Percentiles rank a stretch among this genome's conserved stretches.
Evolutionary conservation across 30 jellyfish, hydroid and myxozoan species (phyloP).

Genomic region (Morbakka virulenta): DNA sequence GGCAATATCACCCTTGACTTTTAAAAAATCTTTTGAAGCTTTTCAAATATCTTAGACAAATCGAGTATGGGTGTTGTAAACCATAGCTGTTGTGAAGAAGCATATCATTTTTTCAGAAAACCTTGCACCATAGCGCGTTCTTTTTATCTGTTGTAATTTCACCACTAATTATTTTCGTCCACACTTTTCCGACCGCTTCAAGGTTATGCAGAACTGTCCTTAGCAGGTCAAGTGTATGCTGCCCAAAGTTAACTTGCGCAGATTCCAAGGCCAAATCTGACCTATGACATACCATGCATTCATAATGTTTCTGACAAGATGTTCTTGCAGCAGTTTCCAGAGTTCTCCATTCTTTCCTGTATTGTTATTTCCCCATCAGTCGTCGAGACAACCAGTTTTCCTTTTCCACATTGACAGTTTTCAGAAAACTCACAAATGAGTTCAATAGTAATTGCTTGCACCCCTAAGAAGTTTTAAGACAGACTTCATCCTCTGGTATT

Average conservation of each 20-base stretch:
- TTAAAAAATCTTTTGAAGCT: conserved; percentile 13
- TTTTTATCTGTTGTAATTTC: conserved; percentile 33
- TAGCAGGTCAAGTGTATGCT: conserved; percentile 29
- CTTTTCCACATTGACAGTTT: conserved; percentile 16
- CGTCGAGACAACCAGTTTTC: conserved; percentile 21
- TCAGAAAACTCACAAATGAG: conserved; percentile 22
- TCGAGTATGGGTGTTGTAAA: conserved; percentile 18
- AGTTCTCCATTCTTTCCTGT: conserved; percentile 34
- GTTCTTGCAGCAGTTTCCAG: conserved; percentile 13
- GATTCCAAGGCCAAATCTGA: conserved; percentile 54
- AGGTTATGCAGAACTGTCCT: conserved; percentile 46
- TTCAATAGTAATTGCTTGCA: conserved; percentile 48
- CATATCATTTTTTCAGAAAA: conserved; percentile 28
- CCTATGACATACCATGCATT: conserved; percentile 29
- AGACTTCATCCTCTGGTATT: conserved; percentile 33
- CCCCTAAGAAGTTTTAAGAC: conserved; percentile 44
- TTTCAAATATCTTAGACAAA: conserved; percentile 24
- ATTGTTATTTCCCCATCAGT: conserved; percentile 42
- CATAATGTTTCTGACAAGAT: conserved; percentile 20
- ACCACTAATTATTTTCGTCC: conserved; percentile 22
- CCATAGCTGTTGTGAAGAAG: conserved; percentile 42
- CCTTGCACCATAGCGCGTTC: conserved; percentile 45
- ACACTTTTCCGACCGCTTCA: conserved; percentile 45
- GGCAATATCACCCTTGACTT: conserved; percentile 16
- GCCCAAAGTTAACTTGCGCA: conserved; percentile 48